Evolutionary conservation across 2,888 invertebrate genomes (phyloP), one percentile per base, ranked within the genome.

Genomic region (Idaea aversata): DNA sequence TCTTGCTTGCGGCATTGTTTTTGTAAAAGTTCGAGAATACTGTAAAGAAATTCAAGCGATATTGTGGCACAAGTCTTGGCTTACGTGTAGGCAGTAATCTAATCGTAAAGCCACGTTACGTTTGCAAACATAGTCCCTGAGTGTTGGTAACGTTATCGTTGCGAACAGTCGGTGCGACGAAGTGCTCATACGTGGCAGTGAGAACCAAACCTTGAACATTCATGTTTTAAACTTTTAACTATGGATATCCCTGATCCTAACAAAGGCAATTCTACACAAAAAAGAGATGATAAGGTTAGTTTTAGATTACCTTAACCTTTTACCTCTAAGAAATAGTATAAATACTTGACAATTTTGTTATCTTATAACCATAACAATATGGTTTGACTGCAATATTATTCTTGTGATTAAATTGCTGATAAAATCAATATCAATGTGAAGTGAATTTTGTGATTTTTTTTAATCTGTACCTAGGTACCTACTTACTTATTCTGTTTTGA

Each of bases 151-250:
- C 79, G 83, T 88, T 90, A 90, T 89, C 88, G 75, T 72, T 75
- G 75, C 79, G 76, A 78, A 76, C 81, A 81, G 82, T 85, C 81
- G 82, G 83, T 82, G 76, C 77, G 10, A 13, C 47, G 47, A 82
- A 72, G 77, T 77, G 77, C 72, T 64, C 34, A 81, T 88, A 91
- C 91, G 91, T 91, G 92, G 92, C 91, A 80, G 78, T 90, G 85
- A 87, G 85, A 83, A 80, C 71, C 72, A 62, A 65, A 63, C 61
- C 4, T 64, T 61, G 35, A 63, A 60, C n/a, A 58, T 58, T 15
- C n/a, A 58, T 16, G 58, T 15, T 58, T 0, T 15, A 58, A 57
- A 16, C 15, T 58, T 16, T 58, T 2, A 58, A 16, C 16, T 15
- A 58, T 58, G 58, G 15, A 58, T 58, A 58, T 47, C 13, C 47